Evolutionary conservation across 2,113 vertebrate genomes (phyloP).

Genomic region (Delphinapterus leucas): DNA sequence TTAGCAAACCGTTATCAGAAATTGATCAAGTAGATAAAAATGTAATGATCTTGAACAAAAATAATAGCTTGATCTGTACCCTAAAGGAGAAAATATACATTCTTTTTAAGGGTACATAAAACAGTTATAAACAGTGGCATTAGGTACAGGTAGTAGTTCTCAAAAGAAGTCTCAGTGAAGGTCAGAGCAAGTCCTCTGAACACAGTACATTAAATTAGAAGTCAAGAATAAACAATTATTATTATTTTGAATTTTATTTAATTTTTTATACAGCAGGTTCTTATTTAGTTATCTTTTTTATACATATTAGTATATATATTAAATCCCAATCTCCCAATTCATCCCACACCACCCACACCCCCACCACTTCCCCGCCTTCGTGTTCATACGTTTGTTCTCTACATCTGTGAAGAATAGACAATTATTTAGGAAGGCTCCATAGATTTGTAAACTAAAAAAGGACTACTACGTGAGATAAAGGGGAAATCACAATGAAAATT

Average conservation of each 20-base stretch:
- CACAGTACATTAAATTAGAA: neutral
- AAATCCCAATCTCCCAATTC: too few species aligned
- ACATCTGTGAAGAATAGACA: neutral
- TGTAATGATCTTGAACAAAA: neutral
- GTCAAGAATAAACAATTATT: neutral
- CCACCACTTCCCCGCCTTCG: too few species aligned
- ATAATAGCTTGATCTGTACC: neutral
- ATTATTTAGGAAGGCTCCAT: neutral
- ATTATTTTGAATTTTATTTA: too few species aligned
- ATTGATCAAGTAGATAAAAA: neutral
- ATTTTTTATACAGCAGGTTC: too few species aligned
- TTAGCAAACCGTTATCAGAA: neutral
- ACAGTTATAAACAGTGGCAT: neutral
- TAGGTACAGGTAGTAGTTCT: neutral
- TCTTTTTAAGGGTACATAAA: neutral
- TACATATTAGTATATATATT: too few species aligned
- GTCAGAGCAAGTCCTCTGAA: neutral
- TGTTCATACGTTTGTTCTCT: too few species aligned
- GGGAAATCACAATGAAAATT: neutral
- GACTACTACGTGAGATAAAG: neutral
- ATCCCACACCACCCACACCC: too few species aligned
- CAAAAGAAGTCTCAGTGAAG: neutral
- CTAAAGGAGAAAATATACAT: neutral
- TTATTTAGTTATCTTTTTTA: too few species aligned
- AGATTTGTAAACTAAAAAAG: neutral